phyloP scores from a whole-genome alignment of 30 jellyfish, hydroid and myxozoan species.

The Clytia hemisphaerica region DNA sequence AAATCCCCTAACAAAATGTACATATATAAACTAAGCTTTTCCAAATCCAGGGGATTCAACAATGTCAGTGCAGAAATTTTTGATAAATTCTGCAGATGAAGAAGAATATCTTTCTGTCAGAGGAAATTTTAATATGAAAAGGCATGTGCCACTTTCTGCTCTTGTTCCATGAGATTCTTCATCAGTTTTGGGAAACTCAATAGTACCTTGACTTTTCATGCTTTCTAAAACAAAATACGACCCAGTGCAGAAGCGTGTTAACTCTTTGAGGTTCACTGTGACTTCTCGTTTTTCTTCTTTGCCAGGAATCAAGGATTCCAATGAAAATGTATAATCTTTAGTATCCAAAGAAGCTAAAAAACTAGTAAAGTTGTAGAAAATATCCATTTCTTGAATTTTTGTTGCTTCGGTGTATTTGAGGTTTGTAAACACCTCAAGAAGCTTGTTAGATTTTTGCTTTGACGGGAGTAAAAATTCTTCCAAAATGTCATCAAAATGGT shows the following conservation, averaged over 20 bases:
- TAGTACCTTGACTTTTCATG: slow-evolving; percentile 6
- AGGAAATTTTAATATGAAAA: neutral
- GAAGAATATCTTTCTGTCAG: neutral
- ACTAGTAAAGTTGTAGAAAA: neutral
- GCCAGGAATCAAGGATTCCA: slow-evolving; percentile 1
- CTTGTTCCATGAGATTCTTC: neutral
- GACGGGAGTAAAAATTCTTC: slow-evolving; percentile 7
- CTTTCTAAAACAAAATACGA: slow-evolving; percentile 6
- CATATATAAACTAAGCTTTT: too few species aligned
- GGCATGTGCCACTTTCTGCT: slow-evolving; percentile 16
- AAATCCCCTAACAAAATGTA: too few species aligned
- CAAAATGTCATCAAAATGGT: slow-evolving; percentile 15
- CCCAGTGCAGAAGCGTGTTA: slow-evolving; percentile 27
- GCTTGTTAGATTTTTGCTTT: neutral
- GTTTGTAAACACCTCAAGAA: neutral
- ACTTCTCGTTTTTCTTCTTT: neutral
- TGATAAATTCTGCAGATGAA: neutral
- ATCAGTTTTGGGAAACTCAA: neutral
- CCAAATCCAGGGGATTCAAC: slow-evolving; percentile 25
- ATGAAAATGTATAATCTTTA: neutral
- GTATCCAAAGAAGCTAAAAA: slow-evolving; percentile 5
- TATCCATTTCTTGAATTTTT: slow-evolving; percentile 8
- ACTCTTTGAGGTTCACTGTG: neutral
- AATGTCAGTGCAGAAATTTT: neutral
- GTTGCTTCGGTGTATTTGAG: neutral